Percentiles rank a stretch among this genome's conserved stretches.
These are phyloP conservation scores for Agonopterix arenella DNA, from an alignment of 2,888 invertebrate genomes.

Conservation along the genomic window DNA sequence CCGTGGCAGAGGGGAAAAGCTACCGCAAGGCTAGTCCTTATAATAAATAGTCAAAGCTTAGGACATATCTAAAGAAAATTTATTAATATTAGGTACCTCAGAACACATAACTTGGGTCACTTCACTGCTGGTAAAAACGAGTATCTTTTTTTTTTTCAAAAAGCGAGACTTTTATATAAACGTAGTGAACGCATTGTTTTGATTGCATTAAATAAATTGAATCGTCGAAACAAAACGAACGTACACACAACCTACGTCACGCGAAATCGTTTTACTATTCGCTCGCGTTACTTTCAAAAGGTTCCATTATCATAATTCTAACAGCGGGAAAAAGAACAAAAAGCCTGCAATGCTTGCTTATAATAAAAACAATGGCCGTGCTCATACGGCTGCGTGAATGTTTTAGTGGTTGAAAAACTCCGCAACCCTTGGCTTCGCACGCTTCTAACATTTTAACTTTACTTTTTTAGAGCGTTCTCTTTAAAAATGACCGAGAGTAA, in stretches of 20 bases:
- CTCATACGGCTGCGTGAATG: slow-evolving; percentile 44
- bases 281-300: slow-evolving; percentile 31
- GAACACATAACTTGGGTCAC: too few species aligned
- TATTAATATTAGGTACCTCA: too few species aligned
- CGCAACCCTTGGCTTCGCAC: slow-evolving; percentile 29
- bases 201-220: too few species aligned
- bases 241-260: neutral
- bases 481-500: slow-evolving; percentile 25
- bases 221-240: neutral
- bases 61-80: too few species aligned
- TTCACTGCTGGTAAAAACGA: too few species aligned
- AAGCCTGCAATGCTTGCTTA: slow-evolving; percentile 46
- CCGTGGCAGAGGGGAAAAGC: too few species aligned
- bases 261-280: slow-evolving; percentile 26
- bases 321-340: slow-evolving; percentile 43
- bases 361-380: slow-evolving; percentile 56
- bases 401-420: slow-evolving; percentile 33
- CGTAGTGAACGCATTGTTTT: too few species aligned
- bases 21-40: too few species aligned
- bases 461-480: slow-evolving; percentile 19
- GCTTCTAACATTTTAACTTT: slow-evolving; percentile 34
- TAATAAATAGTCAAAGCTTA: too few species aligned
- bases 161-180: too few species aligned
- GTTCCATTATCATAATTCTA: slow-evolving; percentile 54
- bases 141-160: too few species aligned